A percentile compares a stretch with the other conserved stretches of the same genome.
Conservation (phyloP, 2,113 vertebrate genomes). For the Romanogobio albipinnatus region DNA sequence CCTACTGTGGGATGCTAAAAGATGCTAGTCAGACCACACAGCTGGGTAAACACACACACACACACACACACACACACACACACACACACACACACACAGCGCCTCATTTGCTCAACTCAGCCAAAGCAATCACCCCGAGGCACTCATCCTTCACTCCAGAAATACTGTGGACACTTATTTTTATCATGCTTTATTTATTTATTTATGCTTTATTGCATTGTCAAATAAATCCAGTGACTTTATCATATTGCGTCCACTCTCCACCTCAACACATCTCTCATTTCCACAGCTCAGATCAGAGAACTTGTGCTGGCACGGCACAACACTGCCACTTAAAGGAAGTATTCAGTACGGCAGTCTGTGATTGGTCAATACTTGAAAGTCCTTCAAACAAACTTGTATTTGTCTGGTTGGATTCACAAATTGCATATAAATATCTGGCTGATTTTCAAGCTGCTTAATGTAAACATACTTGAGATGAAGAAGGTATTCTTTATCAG, state of each 20-base stretch:
- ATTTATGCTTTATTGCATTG: conserved; percentile 34
- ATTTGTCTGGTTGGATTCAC: not conserved
- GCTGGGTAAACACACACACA: conserved; percentile 28
- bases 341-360: not conserved
- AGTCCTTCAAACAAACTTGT: conserved; percentile 5
- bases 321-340: conserved; percentile 44
- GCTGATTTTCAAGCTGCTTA: not conserved
- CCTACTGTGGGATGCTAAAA: conserved; percentile 11
- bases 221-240: conserved; percentile 28
- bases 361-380: not conserved
- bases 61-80: conserved; percentile 9
- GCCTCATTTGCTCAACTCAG: conserved; percentile 1
- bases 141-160: conserved; percentile 14
- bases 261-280: conserved; percentile 24
- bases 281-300: not conserved
- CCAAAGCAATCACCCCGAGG: conserved; percentile 14
- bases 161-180: conserved; percentile 35
- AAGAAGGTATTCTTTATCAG: not conserved
- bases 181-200: conserved; percentile 16
- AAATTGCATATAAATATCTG: not conserved
- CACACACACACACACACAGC: not conserved
- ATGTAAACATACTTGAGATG: not conserved
- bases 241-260: conserved; percentile 6
- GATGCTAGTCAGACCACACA: conserved; percentile 29
- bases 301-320: not conserved